phyloP scores from a whole-genome alignment of 2,113 vertebrate genomes.

The Dromas ardeola region DNA sequence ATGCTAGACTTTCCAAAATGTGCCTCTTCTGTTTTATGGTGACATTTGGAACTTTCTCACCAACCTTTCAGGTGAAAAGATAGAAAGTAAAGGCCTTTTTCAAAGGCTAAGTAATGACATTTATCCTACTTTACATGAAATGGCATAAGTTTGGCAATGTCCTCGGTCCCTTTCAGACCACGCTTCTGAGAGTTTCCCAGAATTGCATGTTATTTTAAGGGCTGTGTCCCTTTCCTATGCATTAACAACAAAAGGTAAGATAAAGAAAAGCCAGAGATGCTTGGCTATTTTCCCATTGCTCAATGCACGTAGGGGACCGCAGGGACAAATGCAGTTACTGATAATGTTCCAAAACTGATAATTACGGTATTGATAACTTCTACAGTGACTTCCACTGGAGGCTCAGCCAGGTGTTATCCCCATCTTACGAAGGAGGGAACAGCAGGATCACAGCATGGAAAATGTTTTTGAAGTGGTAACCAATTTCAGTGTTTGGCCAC shows the following conservation, averaged over 20 bases:
- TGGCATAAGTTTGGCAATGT: neutral
- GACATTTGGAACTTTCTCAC: neutral
- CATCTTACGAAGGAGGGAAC: rapidly evolving
- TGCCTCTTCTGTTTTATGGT: neutral
- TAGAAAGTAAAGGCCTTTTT: neutral
- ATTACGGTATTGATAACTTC: neutral
- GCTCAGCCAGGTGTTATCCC: neutral
- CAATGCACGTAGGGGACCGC: neutral
- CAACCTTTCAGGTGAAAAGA: neutral
- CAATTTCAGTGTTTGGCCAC: neutral
- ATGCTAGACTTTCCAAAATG: neutral
- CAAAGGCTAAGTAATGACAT: neutral
- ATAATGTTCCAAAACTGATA: neutral
- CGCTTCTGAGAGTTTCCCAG: neutral
- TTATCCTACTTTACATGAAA: neutral
- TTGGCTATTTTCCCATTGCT: neutral
- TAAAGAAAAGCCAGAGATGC: neutral
- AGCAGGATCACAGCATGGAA: neutral
- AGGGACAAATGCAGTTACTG: neutral
- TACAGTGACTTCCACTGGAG: neutral
- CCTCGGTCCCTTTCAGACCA: neutral
- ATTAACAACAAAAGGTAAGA: neutral
- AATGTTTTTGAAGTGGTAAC: neutral
- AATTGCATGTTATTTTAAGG: neutral
- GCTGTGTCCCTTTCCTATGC: neutral